phyloP scores from a whole-genome alignment of 2,888 invertebrate species.

The Plebejus melissa region DNA sequence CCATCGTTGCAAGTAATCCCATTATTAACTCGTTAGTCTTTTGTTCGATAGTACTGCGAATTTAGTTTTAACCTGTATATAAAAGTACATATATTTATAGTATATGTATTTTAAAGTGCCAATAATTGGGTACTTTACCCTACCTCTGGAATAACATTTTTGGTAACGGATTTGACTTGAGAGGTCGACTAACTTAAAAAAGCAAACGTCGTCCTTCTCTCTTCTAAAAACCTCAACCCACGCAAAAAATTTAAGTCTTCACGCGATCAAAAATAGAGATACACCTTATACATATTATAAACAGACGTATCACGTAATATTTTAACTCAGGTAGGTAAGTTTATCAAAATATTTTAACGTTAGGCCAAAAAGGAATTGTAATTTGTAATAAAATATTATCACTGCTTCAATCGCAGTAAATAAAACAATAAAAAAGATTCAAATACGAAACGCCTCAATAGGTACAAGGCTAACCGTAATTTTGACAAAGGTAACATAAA shows the following conservation, averaged over 20 bases:
- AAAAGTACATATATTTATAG: too few species aligned
- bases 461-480: slow-evolving; percentile 1
- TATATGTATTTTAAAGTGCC: too few species aligned
- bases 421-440: background rate
- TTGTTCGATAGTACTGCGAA: too few species aligned
- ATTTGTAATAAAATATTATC: background rate
- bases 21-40: background rate
- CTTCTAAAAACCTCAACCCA: background rate
- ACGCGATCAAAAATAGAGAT: background rate
- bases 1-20: too few species aligned
- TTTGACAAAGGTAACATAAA: background rate
- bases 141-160: too few species aligned
- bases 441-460: background rate
- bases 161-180: too few species aligned
- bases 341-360: background rate
- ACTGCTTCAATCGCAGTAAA: background rate
- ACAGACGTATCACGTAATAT: background rate
- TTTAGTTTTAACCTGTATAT: too few species aligned
- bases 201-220: too few species aligned
- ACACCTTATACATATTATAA: background rate
- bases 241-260: background rate
- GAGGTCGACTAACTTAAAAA: too few species aligned
- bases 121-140: too few species aligned
- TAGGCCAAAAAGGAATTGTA: too few species aligned
- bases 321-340: background rate